Conservation (phyloP, 2,113 vertebrate genomes). For the Mormyrus lacerda region DNA sequence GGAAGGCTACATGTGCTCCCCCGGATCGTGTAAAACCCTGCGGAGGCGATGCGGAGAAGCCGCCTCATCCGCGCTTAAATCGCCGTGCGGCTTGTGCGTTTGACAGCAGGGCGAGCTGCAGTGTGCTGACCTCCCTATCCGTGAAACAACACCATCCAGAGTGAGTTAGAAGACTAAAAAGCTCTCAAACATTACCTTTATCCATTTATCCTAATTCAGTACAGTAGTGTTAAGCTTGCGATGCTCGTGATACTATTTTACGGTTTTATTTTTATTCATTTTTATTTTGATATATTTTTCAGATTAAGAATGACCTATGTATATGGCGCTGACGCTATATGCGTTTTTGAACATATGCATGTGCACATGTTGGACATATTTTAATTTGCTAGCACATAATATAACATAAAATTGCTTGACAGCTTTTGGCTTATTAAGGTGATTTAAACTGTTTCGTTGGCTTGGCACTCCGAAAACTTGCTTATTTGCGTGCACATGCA, state of each 20-base stretch:
- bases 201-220: not conserved
- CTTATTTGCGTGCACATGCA: not conserved
- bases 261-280: not conserved
- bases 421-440: not conserved
- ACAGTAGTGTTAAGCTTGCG: not conserved
- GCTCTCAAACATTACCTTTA: not conserved
- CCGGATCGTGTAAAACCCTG: not conserved
- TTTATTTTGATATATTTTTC: not conserved
- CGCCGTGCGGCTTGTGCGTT: not conserved
- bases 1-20: not conserved
- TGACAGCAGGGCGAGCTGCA: not conserved
- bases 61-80: not conserved
- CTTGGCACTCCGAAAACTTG: not conserved
- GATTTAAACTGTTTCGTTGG: not conserved
- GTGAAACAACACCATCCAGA: not conserved
- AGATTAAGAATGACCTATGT: not conserved
- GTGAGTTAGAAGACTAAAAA: not conserved
- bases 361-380: too few relatives aligned
- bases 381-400: not conserved
- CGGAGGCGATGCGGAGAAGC: not conserved
- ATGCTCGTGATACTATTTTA: not conserved
- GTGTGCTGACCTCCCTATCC: not conserved
- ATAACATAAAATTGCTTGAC: not conserved
- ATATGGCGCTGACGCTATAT: not conserved
- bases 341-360: not conserved